A percentile compares a stretch with the other conserved stretches of the same genome.
Conservation (phyloP, 2,113 vertebrate genomes). For the Anser brachyrhynchus region DNA sequence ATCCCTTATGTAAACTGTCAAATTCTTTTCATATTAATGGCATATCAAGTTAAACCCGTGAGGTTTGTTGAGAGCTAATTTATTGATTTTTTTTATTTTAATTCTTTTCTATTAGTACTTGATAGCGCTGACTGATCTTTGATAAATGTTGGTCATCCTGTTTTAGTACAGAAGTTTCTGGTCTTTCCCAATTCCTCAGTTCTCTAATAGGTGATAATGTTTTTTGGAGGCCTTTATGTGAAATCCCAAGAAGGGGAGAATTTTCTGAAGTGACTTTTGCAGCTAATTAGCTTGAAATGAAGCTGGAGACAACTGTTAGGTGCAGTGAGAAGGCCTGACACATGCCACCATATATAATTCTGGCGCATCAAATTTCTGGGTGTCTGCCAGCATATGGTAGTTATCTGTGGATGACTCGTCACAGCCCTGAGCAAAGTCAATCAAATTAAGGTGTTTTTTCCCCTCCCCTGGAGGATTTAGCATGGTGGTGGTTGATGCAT, state of each 20-base stretch:
- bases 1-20: constrained; percentile 89
- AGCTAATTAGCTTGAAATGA: constrained; percentile 56
- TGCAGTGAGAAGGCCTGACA: constrained; percentile 1
- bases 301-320: constrained; percentile 37
- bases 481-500: not conserved
- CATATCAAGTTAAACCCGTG: constrained; percentile 79
- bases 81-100: constrained; percentile 64
- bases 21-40: constrained; percentile 86
- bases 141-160: not conserved
- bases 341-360: constrained; percentile 32
- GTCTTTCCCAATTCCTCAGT: not conserved
- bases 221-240: not conserved
- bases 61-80: constrained; percentile 70
- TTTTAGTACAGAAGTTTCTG: constrained; percentile 69
- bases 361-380: not conserved
- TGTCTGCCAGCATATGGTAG: not conserved
- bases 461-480: not conserved
- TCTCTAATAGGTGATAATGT: not conserved
- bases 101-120: not conserved
- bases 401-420: not conserved
- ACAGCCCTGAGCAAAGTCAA: not conserved
- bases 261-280: constrained; percentile 46
- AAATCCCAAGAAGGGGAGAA: constrained; percentile 22
- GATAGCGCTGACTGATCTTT: not conserved
- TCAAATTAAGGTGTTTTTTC: not conserved